Conservation (phyloP, 2,888 invertebrate species). For the Nymphalis polychloros region DNA sequence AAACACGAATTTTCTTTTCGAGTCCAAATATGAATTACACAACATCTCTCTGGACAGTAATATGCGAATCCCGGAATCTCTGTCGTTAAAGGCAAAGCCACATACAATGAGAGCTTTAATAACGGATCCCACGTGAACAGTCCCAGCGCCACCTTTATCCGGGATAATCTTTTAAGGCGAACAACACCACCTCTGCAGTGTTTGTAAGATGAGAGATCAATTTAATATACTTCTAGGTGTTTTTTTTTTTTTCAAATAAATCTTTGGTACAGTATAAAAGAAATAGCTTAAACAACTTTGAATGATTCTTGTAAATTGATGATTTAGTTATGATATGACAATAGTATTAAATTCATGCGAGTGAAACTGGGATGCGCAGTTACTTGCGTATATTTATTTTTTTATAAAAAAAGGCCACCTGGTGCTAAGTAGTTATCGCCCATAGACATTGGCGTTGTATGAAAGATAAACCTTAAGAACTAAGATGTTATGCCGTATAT, state of each 20-base stretch:
- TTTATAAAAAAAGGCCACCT: too few relatives aligned
- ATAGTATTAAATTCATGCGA: too few relatives aligned
- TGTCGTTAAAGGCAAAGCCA: slow-evolving; percentile 26
- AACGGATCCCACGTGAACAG: slow-evolving; percentile 26
- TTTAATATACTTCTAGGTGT: slow-evolving; percentile 9
- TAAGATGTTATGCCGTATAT: too few relatives aligned
- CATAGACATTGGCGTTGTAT: too few relatives aligned
- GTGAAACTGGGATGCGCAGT: too few relatives aligned
- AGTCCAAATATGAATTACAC: neutral
- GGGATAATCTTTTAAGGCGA: slow-evolving; percentile 29
- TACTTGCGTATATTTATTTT: too few relatives aligned
- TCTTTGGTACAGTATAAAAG: neutral
- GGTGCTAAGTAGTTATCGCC: too few relatives aligned
- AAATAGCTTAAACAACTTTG: too few relatives aligned
- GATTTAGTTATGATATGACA: too few relatives aligned
- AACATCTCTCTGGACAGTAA: slow-evolving; percentile 23
- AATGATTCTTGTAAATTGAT: too few relatives aligned
- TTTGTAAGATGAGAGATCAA: slow-evolving; percentile 13
- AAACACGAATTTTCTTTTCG: neutral
- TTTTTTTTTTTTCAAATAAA: neutral
- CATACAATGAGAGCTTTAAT: slow-evolving; percentile 32
- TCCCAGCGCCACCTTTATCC: slow-evolving; percentile 21
- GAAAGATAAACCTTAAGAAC: too few relatives aligned
- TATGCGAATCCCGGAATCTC: slow-evolving; percentile 24
- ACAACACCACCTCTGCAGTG: slow-evolving; percentile 18